Evolutionary conservation across 2,797 vertebrate species (phyloP), one percentile per base, ranked within the genome.

Genomic region (Pampus argenteus): DNA sequence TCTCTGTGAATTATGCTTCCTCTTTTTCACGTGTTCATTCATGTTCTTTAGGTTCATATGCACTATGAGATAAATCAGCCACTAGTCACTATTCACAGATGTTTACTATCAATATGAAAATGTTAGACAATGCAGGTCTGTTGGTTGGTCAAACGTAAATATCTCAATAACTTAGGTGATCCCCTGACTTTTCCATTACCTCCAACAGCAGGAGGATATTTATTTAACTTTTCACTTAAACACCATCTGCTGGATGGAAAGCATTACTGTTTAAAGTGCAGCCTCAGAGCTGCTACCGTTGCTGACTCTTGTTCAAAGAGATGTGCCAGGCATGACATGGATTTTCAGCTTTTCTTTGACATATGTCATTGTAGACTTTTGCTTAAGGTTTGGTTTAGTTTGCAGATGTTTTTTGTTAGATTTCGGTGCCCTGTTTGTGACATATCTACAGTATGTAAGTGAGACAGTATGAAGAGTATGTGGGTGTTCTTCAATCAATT

Each of bases 1-100:
- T 76, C 62, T 71, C 52, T 31, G 36, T 72, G 64, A 80, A 80
- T 76, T 52, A 66, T 51, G 67, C 57, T 22, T 55, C 60, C 48
- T 44, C 44, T 79, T 60, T 69, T 76, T 79, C 77, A 62, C 44
- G 1, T 67, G 61, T 85, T 86, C 69, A 87, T 89, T 84, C 74
- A 75, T 82, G 75, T 83, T 79, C 81, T 68, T 80, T 9, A 68
- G 70, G 59, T 74, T 83, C 45, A 73, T n/a, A 17, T 56, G 36
- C 71, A 69, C 61, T 70, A 50, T 50, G 22, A 58, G 60, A 22
- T 71, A 59, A 65, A 74, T 79, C 23, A 47, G 64, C 8, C 9
- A 5, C 47, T 29, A 14, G 67, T 59, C 11, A 67, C 50, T 60
- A 45, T 58, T 65, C 56, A 50, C 26, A 78, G 28, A 73, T 51